These are phyloP conservation scores for Gambusia affinis DNA, from an alignment of 2,113 vertebrate genomes.

Conservation along the genomic window DNA sequence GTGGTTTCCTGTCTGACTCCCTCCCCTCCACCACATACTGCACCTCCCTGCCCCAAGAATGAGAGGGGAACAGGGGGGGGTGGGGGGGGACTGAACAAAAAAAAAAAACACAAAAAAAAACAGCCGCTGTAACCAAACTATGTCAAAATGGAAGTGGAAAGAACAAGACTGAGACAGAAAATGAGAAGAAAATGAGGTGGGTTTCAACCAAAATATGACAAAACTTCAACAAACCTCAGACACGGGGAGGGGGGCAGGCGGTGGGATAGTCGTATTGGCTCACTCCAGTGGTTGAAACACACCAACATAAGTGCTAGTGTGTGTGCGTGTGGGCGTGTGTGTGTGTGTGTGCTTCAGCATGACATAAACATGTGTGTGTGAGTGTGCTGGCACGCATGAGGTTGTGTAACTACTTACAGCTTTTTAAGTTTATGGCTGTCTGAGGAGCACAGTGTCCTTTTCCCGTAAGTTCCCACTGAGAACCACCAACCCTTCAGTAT, in stretches of 20 bases:
- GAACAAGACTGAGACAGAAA: conserved; percentile 63
- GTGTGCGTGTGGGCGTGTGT: background rate
- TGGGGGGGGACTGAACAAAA: conserved; percentile 40
- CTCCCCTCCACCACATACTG: conserved; percentile 53
- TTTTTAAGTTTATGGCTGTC: conserved; percentile 55
- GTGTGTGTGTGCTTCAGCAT: conserved; percentile 8
- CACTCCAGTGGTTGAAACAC: conserved; percentile 59
- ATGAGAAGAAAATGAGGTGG: conserved; percentile 58
- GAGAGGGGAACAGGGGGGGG: conserved; percentile 60
- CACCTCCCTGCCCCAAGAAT: conserved; percentile 67
- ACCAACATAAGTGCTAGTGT: conserved; percentile 11
- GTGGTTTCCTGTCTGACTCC: conserved; percentile 88
- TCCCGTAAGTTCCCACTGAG: conserved; percentile 45
- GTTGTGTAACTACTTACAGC: conserved; percentile 61
- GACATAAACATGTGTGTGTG: conserved; percentile 9
- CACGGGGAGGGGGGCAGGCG: conserved; percentile 25
- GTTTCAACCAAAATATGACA: conserved; percentile 76
- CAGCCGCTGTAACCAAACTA: conserved; percentile 72
- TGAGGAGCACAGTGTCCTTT: conserved; percentile 37
- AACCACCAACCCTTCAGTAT: conserved; percentile 50
- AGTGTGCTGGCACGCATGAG: conserved; percentile 34
- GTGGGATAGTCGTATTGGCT: conserved; percentile 43
- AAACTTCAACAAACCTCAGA: conserved; percentile 73
- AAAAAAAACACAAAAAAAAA: conserved; percentile 68
- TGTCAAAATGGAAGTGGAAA: conserved; percentile 75